Conservation (phyloP, 2,888 invertebrate genomes). For the Trichogramma evanescens region DNA sequence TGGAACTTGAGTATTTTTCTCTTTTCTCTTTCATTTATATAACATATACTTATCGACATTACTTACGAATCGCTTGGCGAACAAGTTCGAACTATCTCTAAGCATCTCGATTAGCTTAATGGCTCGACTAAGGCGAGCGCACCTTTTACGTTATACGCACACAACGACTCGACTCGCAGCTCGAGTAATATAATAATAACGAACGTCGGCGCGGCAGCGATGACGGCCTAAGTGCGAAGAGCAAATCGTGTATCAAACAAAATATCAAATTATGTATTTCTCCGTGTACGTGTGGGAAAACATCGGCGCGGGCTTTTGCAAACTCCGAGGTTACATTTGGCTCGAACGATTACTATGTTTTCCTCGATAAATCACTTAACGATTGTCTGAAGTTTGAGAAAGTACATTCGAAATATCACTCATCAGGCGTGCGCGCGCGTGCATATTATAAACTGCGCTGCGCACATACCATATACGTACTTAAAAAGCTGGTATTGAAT, state of each 20-base stretch:
- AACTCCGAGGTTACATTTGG: neutral
- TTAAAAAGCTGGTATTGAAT: slow-evolving; percentile 11
- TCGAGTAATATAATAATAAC: neutral
- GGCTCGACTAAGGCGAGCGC: neutral
- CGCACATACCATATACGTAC: too few relatives aligned
- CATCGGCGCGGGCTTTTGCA: neutral
- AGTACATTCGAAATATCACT: slow-evolving; percentile 15
- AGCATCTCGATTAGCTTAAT: slow-evolving; percentile 15
- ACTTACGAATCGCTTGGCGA: too few relatives aligned
- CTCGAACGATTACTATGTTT: slow-evolving; percentile 16
- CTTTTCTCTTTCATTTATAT: neutral
- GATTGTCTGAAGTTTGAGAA: slow-evolving; percentile 13
- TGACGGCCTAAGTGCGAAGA: neutral
- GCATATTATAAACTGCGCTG: too few relatives aligned
- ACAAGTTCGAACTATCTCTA: slow-evolving; percentile 1
- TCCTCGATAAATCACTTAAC: slow-evolving; percentile 20
- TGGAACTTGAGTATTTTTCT: neutral
- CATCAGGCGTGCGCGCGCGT: slow-evolving; percentile 4
- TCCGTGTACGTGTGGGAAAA: neutral
- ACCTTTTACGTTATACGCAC: too few relatives aligned
- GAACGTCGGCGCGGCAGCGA: neutral
- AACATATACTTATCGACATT: too few relatives aligned
- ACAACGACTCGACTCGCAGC: too few relatives aligned
- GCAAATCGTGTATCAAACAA: neutral
- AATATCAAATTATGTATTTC: neutral